phyloP scores from a whole-genome alignment of 1,140 invertebrate genomes.

The Tetragonula clypearis region DNA sequence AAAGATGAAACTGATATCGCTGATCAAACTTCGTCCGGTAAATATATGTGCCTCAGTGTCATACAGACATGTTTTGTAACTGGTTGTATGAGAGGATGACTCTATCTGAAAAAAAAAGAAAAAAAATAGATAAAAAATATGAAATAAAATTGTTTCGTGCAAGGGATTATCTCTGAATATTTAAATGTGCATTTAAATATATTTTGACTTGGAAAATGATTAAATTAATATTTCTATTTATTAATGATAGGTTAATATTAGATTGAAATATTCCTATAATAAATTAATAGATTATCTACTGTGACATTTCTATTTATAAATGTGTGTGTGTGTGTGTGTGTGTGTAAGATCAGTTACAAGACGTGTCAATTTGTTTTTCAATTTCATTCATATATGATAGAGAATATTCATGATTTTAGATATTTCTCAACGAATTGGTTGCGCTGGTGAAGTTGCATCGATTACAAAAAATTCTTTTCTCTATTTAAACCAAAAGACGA shows the following conservation, averaged over 20 bases:
- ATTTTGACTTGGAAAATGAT: no score
- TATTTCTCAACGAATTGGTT: not conserved
- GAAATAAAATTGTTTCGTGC: not conserved
- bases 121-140: not conserved
- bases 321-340: no score
- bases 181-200: not conserved
- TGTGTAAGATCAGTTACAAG: not conserved
- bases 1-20: not conserved
- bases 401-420: slow-evolving; percentile 1
- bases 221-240: no score
- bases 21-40: not conserved
- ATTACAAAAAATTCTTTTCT: not conserved
- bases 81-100: not conserved
- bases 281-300: no score
- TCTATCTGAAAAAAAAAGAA: not conserved
- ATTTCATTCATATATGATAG: not conserved
- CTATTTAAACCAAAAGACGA: slow-evolving; percentile 6
- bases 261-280: no score
- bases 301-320: no score
- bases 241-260: no score
- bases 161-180: not conserved
- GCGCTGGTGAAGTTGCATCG: not conserved
- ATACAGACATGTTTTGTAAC: not conserved
- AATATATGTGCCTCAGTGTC: not conserved
- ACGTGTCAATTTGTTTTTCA: not conserved